These are phyloP conservation scores for Micromussa lordhowensis DNA, from an alignment of 92 coral and sea anemone genomes.

Conservation along the genomic window DNA sequence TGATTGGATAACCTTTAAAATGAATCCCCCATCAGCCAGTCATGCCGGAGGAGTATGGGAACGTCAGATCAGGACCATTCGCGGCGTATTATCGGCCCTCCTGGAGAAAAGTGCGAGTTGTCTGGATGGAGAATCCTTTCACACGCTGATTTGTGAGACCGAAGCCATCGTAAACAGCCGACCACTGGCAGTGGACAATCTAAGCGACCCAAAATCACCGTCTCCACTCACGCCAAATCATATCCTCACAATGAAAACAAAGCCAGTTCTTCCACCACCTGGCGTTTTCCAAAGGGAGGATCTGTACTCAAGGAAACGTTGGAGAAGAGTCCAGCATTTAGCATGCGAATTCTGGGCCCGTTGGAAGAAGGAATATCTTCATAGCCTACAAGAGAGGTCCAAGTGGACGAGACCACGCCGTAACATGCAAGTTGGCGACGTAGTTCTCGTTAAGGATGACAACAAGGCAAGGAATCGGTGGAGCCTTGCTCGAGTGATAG, in stretches of 20 bases:
- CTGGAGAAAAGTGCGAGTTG: too few relatives aligned
- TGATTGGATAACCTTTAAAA: constrained; percentile 14
- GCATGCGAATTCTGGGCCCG: constrained; percentile 46
- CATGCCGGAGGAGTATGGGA: too few relatives aligned
- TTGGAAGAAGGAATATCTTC: constrained; percentile 40
- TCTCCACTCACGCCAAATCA: constrained; percentile 50
- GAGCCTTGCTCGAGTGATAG: constrained; percentile 33
- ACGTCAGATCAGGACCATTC: too few relatives aligned
- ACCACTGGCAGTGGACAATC: constrained; percentile 42
- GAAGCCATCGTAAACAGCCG: constrained; percentile 28
- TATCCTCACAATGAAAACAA: constrained; percentile 49
- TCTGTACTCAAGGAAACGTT: constrained; percentile 27
- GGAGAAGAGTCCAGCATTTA: constrained; percentile 51
- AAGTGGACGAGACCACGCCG: constrained; percentile 29
- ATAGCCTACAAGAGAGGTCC: background rate
- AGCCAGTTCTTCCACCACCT: constrained; percentile 45
- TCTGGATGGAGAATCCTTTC: background rate
- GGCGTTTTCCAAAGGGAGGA: constrained; percentile 33
- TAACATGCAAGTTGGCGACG: constrained; percentile 38
- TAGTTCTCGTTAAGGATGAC: constrained; percentile 46
- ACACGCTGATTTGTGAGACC: constrained; percentile 28
- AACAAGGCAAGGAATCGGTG: constrained; percentile 43
- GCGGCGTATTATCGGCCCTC: too few relatives aligned
- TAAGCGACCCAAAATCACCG: constrained; percentile 42
- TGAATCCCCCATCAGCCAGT: too few relatives aligned